Base-by-base conservation (phyloP, 2,113 vertebrate genomes). In the Rattus norvegicus region DNA sequence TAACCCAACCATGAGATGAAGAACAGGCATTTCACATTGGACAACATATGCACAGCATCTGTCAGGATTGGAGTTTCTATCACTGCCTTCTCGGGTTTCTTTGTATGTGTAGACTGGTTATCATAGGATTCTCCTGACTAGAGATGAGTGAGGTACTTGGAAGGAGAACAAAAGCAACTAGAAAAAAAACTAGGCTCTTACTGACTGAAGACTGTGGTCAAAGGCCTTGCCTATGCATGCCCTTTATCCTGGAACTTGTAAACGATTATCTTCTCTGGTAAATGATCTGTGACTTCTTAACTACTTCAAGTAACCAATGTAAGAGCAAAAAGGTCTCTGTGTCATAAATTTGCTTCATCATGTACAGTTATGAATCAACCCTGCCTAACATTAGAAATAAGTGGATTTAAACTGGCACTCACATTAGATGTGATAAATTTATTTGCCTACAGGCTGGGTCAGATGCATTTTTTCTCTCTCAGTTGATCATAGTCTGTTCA, bases 361-460 rank as follows among this genome's bases (percentile, higher is more conserved):
- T 14, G 61, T 90, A 67, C 92, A 88, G 49, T 76, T 80, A 56
- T 22, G 69, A 0, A 0, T 49, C 47, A 86, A 56, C 16, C 79
- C 63, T 67, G 30, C 24, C 79, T 76, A 88, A 30, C 72, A 59
- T 4, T 75, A 52, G 54, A 97, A 95, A 7, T 39, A 67, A 56
- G 54, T n/a, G 81, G 69, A 65, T 91, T 94, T 96, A 89, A 79
- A 90, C 19, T 65, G 88, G 84, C 13, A 85, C 33, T 90, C 54
- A 87, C 47, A 88, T 88, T 43, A 85, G n/a, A 80, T 81, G 11
- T 86, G 11, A 30, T 59, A 24, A 85, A 88, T 97, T 65, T 88
- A 91, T 96, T 76, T 76, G 19, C 92, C 81, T 73, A 49, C 36
- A 52, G 20, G 2, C 20, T 85, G 56, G 12, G 5, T 77, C 47